phyloP scores from a whole-genome alignment of 2,888 invertebrate species.

The Punctoribates punctum region DNA sequence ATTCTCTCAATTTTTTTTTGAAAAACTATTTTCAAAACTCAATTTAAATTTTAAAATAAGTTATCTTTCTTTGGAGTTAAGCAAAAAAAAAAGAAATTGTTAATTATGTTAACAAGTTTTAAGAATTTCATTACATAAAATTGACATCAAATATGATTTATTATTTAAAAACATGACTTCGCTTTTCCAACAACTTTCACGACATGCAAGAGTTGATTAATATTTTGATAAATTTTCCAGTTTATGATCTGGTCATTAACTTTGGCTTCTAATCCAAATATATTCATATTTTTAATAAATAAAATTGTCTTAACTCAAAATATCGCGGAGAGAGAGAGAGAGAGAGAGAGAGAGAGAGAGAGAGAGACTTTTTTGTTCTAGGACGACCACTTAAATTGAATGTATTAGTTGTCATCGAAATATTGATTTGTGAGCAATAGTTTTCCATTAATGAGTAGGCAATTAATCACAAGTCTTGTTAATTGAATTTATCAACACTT shows the following conservation, averaged over 20 bases:
- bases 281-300: constrained; percentile 2
- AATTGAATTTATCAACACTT: constrained; percentile 23
- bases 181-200: not conserved
- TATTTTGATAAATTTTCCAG: not conserved
- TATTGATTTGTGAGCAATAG: not conserved
- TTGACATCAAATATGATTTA: constrained; percentile 28
- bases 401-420: not conserved
- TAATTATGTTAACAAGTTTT: constrained; percentile 28
- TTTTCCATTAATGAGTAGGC: not conserved
- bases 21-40: not conserved
- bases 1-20: not conserved
- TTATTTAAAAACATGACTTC: constrained; percentile 9
- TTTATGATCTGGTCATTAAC: constrained; percentile 22
- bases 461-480: constrained; percentile 23
- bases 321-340: not conserved
- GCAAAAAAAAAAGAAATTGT: constrained; percentile 1
- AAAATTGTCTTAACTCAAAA: not conserved
- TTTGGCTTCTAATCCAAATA: not conserved
- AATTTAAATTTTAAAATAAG: constrained; percentile 20
- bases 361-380: not conserved
- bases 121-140: constrained; percentile 7
- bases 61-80: not conserved
- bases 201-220: not conserved
- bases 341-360: not conserved
- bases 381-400: not conserved